phyloP scores from a whole-genome alignment of 30 jellyfish, hydroid and myxozoan genomes.

The Hydractinia echinata region DNA sequence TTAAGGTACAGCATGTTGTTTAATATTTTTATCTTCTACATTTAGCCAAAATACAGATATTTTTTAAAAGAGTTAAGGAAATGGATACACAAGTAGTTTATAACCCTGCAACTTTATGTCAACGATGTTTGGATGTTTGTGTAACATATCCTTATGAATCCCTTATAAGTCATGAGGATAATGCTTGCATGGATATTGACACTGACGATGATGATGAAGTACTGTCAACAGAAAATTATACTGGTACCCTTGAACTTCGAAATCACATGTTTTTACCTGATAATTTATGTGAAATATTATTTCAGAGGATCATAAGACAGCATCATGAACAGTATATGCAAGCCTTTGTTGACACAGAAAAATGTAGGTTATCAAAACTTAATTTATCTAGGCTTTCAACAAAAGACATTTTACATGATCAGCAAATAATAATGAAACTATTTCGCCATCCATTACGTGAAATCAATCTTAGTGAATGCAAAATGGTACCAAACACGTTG shows the following conservation, averaged over 20 bases:
- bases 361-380: slow-evolving; percentile 47
- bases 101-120: neutral
- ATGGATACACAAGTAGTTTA: neutral
- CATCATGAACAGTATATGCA: slow-evolving; percentile 33
- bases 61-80: neutral
- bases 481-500: slow-evolving; percentile 22
- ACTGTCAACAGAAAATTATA: neutral
- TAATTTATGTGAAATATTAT: slow-evolving; percentile 47
- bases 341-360: slow-evolving; percentile 30
- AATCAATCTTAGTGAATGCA: slow-evolving; percentile 31
- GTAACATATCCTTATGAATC: neutral
- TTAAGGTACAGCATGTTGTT: too few species aligned
- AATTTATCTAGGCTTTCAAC: slow-evolving; percentile 31
- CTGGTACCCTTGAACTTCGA: slow-evolving; percentile 10
- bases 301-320: slow-evolving; percentile 25
- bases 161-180: neutral
- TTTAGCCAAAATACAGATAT: too few species aligned
- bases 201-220: neutral
- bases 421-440: slow-evolving; percentile 33
- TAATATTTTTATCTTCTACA: too few species aligned
- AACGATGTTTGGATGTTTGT: slow-evolving; percentile 5
- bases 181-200: neutral
- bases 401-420: slow-evolving; percentile 17
- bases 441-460: slow-evolving; percentile 40
- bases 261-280: slow-evolving; percentile 48